These are phyloP conservation scores for Odontomyia ornata DNA, from an alignment of 2,888 invertebrate genomes.

Conservation along the genomic window DNA sequence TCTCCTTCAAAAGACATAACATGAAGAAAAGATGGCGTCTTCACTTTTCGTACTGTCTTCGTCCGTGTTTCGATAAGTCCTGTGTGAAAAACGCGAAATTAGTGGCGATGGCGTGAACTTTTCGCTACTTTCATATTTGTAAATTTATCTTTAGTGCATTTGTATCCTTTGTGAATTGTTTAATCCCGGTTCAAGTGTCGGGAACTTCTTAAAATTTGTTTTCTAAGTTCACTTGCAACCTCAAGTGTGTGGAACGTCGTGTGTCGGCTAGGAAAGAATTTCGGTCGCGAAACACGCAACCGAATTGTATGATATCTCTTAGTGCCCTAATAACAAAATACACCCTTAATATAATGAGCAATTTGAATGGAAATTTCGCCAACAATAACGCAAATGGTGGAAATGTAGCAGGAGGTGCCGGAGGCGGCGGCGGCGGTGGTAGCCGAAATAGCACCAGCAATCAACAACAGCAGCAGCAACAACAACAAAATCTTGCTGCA, in stretches of 20 bases:
- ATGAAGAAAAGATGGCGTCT: slow-evolving; percentile 22
- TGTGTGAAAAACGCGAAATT: not conserved
- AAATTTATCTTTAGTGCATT: not conserved
- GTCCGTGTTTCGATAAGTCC: not conserved
- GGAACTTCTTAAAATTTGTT: too few relatives aligned
- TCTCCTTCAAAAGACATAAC: slow-evolving; percentile 8
- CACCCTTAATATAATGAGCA: slow-evolving; percentile 62
- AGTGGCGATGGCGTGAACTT: slow-evolving; percentile 23
- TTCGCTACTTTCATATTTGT: not conserved
- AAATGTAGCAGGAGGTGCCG: not conserved
- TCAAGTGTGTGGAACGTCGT: not conserved
- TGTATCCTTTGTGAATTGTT: not conserved
- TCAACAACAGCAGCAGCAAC: slow-evolving; percentile 42
- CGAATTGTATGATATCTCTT: slow-evolving; percentile 62
- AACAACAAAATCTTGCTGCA: slow-evolving; percentile 60
- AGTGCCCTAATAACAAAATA: slow-evolving; percentile 62
- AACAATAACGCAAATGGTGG: not conserved
- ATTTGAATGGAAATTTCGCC: slow-evolving; percentile 57
- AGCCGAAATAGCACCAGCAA: not conserved
- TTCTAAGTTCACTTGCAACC: too few relatives aligned
- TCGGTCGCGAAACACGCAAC: slow-evolving; percentile 1
- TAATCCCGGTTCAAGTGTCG: not conserved
- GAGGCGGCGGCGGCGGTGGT: not conserved
- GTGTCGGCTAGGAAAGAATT: not conserved
- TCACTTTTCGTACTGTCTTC: not conserved